Evolutionary conservation across 2,113 vertebrate genomes (phyloP).

Genomic region (Sus scrofa): T2T-Sscrofa CM000823.6:47383501-47384000

Average conservation of each 20-base stretch:
- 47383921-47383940: background rate
- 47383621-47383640: background rate
- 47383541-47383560: background rate
- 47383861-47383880: background rate
- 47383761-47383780: background rate
- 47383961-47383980: background rate
- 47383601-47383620: background rate
- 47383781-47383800: background rate
- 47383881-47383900: background rate
- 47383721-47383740: no score
- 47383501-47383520: background rate
- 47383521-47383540: background rate
- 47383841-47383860: background rate
- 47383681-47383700: background rate
- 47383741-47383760: no score
- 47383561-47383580: background rate
- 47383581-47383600: background rate
- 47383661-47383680: background rate
- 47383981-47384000: background rate
- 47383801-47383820: fast-evolving
- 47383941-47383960: background rate
- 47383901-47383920: background rate
- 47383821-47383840: background rate
- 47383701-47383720: background rate
- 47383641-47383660: background rate